phyloP scores from a whole-genome alignment of 1,140 invertebrate genomes.

The Micrasema minimum region DNA sequence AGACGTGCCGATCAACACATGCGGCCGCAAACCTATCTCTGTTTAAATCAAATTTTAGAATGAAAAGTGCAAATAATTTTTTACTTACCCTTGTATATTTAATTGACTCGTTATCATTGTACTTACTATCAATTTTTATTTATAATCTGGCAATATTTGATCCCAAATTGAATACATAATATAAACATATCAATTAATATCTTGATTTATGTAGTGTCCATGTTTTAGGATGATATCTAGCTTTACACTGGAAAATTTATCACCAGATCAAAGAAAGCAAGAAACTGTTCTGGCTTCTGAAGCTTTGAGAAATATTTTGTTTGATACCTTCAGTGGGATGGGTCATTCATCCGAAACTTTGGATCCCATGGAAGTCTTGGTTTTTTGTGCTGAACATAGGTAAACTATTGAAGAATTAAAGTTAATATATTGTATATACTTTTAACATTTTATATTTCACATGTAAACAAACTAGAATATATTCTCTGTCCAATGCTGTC shows the following conservation, averaged over 20 bases:
- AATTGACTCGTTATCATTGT: too few relatives aligned
- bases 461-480: background rate
- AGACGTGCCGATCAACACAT: too few relatives aligned
- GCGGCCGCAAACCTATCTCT: too few relatives aligned
- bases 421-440: background rate
- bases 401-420: constrained; percentile 11
- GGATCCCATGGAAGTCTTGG: constrained; percentile 25
- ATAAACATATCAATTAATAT: too few relatives aligned
- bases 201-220: too few relatives aligned
- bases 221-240: constrained; percentile 43
- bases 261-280: constrained; percentile 33
- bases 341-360: constrained; percentile 32
- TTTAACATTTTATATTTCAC: background rate
- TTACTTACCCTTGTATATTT: too few relatives aligned
- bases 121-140: too few relatives aligned
- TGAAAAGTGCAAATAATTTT: too few relatives aligned
- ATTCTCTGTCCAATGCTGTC: background rate
- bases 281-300: constrained; percentile 37
- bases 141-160: constrained; percentile 2
- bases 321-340: constrained; percentile 40
- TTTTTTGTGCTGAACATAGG: constrained; percentile 35
- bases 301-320: constrained; percentile 33
- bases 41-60: too few relatives aligned
- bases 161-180: background rate
- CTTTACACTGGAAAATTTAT: constrained; percentile 24